phyloP scores from a whole-genome alignment of 2,888 invertebrate genomes.

The Drosophila acutilabella region DNA sequence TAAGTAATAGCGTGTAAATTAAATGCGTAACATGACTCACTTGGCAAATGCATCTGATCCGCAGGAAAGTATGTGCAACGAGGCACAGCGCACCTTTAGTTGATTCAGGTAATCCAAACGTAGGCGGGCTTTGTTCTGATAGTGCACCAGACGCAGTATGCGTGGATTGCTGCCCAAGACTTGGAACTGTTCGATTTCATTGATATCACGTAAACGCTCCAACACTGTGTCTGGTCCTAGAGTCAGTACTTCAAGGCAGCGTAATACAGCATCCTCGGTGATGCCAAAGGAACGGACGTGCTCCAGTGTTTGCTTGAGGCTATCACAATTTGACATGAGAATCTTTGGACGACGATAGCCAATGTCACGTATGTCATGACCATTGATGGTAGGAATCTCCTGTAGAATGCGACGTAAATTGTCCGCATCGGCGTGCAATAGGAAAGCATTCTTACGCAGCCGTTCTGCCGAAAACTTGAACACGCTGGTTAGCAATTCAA shows the following conservation, averaged over 20 bases:
- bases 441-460: conserved; percentile 87
- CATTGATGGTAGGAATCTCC: conserved; percentile 86
- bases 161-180: conserved; percentile 88
- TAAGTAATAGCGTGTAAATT: background rate
- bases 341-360: conserved; percentile 88
- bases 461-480: conserved; percentile 86
- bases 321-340: conserved; percentile 87
- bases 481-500: conserved; percentile 86
- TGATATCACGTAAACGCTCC: conserved; percentile 87
- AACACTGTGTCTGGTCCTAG: conserved; percentile 87
- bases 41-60: conserved; percentile 84
- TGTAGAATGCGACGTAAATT: conserved; percentile 87
- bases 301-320: conserved; percentile 86
- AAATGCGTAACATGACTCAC: conserved; percentile 62
- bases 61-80: conserved; percentile 85
- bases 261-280: conserved; percentile 86
- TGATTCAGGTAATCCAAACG: conserved; percentile 86
- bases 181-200: conserved; percentile 87
- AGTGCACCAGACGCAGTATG: conserved; percentile 86
- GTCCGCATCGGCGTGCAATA: conserved; percentile 87
- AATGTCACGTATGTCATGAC: conserved; percentile 86
- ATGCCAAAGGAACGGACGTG: conserved; percentile 87
- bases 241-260: conserved; percentile 87
- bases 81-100: conserved; percentile 85
- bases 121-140: conserved; percentile 85